These are phyloP conservation scores for Stercorarius parasiticus DNA, from an alignment of 2,113 vertebrate genomes.

Conservation along the genomic window DNA sequence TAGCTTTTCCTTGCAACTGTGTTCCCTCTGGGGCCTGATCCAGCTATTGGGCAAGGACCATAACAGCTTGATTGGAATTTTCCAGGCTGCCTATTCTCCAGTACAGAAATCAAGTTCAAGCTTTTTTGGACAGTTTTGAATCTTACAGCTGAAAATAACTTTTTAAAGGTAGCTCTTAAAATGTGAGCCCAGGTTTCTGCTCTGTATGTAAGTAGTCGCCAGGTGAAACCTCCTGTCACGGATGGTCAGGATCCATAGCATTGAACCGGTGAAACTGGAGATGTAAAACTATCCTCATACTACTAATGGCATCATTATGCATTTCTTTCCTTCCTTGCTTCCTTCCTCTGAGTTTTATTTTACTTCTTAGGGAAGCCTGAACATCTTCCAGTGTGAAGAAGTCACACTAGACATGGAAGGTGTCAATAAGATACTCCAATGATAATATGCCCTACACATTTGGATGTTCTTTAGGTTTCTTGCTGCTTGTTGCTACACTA, in stretches of 20 bases:
- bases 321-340: not conserved
- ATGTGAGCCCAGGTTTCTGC: not conserved
- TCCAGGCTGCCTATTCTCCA: not conserved
- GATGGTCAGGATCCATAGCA: not conserved
- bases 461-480: not conserved
- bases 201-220: accelerated
- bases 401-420: not conserved
- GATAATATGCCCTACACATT: not conserved
- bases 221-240: accelerated
- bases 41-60: not conserved
- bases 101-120: not conserved
- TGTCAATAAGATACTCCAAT: not conserved
- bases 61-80: not conserved
- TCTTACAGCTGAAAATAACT: no score
- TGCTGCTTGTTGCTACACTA: not conserved
- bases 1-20: not conserved
- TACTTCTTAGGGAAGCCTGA: not conserved
- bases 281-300: not conserved
- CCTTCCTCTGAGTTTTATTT: not conserved
- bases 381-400: not conserved
- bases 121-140: not conserved
- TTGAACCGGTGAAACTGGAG: not conserved
- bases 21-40: not conserved
- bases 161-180: not conserved
- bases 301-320: not conserved